phyloP scores from a whole-genome alignment of 1,140 invertebrate genomes.

The Conopomorpha cramerella region DNA sequence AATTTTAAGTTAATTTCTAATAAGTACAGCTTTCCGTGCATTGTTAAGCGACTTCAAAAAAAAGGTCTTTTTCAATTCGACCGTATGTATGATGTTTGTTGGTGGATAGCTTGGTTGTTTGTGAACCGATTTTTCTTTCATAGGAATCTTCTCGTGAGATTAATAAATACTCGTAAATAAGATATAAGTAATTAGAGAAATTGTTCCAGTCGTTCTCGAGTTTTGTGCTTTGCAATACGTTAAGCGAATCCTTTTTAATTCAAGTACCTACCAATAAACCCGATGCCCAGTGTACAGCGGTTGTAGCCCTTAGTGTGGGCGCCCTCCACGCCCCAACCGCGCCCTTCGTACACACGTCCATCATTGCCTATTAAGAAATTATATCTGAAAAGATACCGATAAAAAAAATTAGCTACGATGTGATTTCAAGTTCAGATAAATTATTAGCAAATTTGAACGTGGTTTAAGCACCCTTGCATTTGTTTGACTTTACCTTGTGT shows the following conservation, averaged over 20 bases:
- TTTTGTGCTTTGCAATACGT: no score
- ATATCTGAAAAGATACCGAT: conserved; percentile 50
- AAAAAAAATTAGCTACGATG: conserved; percentile 1
- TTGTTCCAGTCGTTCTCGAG: no score
- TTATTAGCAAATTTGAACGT: neutral
- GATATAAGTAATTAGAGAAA: no score
- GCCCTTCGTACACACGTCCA: conserved; percentile 65
- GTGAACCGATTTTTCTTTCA: no score
- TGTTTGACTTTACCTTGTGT: no score
- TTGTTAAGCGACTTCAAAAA: no score
- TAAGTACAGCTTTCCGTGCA: no score
- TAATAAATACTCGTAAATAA: no score
- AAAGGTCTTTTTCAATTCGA: neutral
- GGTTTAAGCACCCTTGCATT: no score
- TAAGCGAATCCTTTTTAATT: neutral
- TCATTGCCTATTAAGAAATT: conserved; percentile 74
- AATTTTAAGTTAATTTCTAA: conserved; percentile 2
- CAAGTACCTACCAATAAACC: conserved; percentile 62
- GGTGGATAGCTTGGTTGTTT: no score
- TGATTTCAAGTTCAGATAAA: neutral
- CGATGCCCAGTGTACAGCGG: conserved; percentile 54
- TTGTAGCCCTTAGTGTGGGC: conserved; percentile 63
- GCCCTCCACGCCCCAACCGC: conserved; percentile 65
- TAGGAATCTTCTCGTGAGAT: no score
- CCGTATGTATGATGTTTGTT: neutral